phyloP scores from a whole-genome alignment of 2,113 vertebrate genomes.

The human (Homo sapiens) region DNA sequence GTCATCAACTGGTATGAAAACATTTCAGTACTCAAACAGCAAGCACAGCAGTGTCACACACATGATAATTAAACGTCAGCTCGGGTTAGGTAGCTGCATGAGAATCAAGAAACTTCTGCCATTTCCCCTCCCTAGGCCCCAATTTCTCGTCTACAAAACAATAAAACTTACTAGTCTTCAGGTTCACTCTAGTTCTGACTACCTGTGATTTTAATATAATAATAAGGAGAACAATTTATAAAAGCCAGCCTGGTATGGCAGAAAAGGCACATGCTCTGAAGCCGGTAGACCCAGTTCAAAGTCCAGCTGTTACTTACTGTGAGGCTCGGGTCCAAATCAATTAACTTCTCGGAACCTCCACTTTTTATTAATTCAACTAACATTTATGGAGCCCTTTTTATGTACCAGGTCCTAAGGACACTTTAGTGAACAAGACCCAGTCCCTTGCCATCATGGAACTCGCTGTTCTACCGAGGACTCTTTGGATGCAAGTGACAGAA shows the following conservation, averaged over 20 bases:
- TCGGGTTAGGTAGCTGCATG: neutral
- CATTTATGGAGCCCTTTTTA: neutral
- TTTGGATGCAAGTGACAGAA: neutral
- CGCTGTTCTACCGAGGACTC: neutral
- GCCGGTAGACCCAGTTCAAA: neutral
- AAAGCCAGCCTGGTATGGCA: neutral
- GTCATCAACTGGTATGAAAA: too few relatives aligned
- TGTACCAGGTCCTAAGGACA: neutral
- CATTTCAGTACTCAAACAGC: neutral
- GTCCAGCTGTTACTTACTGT: neutral
- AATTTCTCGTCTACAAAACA: neutral
- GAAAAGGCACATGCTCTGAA: neutral
- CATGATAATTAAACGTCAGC: neutral
- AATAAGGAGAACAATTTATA: neutral
- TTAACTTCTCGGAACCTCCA: neutral
- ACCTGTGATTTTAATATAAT: neutral
- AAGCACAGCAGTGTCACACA: rapidly evolving
- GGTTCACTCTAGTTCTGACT: neutral
- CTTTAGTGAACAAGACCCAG: neutral
- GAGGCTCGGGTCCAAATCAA: neutral
- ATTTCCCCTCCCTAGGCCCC: neutral
- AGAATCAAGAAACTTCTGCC: neutral
- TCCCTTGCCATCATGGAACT: neutral
- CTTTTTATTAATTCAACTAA: neutral
- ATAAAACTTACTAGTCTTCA: neutral